Evolutionary conservation across 2,888 invertebrate genomes (phyloP).

Genomic region (Heliconius hortense): DNA sequence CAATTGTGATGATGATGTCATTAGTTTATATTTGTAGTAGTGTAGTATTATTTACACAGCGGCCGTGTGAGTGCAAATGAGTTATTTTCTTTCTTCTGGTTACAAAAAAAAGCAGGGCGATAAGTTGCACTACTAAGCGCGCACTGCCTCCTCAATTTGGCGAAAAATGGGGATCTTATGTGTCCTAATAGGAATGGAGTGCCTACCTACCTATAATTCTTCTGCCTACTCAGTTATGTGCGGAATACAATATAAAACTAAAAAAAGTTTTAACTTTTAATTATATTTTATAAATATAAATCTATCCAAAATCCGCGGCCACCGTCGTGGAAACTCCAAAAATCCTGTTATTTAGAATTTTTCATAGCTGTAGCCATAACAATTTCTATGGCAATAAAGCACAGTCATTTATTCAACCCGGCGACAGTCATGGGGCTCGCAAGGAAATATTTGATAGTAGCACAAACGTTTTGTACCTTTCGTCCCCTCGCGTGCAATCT

Average conservation of each 20-base stretch:
- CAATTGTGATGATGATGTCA: neutral
- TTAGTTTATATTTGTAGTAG: neutral
- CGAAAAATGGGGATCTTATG: no score
- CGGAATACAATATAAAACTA: neutral
- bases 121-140: no score
- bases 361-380: conserved; percentile 11
- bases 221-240: neutral
- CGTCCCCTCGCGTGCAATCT: conserved; percentile 28
- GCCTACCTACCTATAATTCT: no score
- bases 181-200: no score
- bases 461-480: conserved; percentile 31
- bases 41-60: no score
- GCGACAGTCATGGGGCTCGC: conserved; percentile 25
- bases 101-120: no score
- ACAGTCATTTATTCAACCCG: conserved; percentile 33
- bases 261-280: neutral
- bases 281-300: no score
- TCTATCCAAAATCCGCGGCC: no score
- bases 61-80: no score
- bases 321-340: no score
- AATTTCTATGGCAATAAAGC: conserved; percentile 24
- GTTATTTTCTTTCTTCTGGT: no score
- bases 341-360: neutral
- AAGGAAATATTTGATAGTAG: conserved; percentile 33
- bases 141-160: no score